Percentiles rank a stretch among this genome's conserved stretches.
phyloP scores from a whole-genome alignment of 2,797 vertebrate genomes.

The Tadarida brasiliensis region DNA sequence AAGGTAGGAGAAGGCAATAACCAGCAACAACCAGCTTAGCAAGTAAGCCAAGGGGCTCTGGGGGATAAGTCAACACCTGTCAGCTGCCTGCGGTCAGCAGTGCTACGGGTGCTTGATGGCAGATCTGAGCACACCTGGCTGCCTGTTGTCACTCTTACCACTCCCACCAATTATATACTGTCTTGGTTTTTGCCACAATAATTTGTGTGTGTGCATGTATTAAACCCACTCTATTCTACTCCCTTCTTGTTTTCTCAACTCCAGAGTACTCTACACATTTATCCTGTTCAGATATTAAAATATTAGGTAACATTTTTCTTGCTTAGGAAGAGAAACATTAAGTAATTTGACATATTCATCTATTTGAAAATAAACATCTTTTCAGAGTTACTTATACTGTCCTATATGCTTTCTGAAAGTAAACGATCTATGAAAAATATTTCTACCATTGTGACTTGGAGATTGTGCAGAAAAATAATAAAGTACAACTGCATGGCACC shows the following conservation, averaged over 20 bases:
- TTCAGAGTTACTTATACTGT: not conserved
- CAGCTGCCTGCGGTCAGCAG: not conserved
- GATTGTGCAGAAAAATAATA: not conserved
- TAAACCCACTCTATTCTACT: not conserved
- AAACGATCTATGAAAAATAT: not conserved
- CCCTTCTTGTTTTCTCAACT: not conserved
- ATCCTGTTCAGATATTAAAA: not conserved
- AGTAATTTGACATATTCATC: not conserved
- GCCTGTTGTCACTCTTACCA: no score
- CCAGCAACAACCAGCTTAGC: not conserved
- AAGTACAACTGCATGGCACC: accelerated
- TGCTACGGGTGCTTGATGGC: accelerated
- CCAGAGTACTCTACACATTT: not conserved
- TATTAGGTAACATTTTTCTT: not conserved
- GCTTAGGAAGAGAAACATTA: not conserved
- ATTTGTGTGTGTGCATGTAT: not conserved
- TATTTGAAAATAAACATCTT: not conserved
- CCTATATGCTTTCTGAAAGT: not conserved
- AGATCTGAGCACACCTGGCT: no score
- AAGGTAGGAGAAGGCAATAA: not conserved
- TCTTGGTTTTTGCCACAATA: not conserved
- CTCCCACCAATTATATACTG: accelerated
- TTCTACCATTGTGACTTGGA: not conserved
- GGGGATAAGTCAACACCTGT: accelerated
- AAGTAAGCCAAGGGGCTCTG: accelerated